Base-by-base conservation (phyloP, 2,113 vertebrate genomes). In the Myotis davidii region DNA sequence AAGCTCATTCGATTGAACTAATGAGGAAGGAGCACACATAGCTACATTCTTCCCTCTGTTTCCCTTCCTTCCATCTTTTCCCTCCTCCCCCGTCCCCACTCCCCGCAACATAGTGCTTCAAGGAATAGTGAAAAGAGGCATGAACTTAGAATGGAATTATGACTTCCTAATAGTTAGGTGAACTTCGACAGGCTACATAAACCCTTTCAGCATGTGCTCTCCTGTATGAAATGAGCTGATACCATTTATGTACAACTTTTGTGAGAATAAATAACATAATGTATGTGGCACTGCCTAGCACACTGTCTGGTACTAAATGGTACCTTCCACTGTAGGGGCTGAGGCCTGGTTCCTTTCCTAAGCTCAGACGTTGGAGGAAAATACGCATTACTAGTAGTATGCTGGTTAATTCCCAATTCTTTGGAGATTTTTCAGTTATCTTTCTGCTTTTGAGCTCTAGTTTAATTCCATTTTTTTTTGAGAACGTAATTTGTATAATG, bases 401-500 rank as follows among this genome's bases (percentile, higher is more conserved):
- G 20, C 8, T 59, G 37, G 13, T 73, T 48, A 84, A 77, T 90
- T 94, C 27, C n/a, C 12, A 69, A 32, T 84, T 29, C 64, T 42
- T 81, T 88, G 12, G 17, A 76, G 37, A 54, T 45, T 83, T 83
- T 74, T 23, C 23, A 67, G 18, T 77, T 84, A 69, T 74, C 29
- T 81, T 73, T 82, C 48, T 34, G n/a, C 9, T 85, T 39, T 72
- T n/a, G 7, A 79, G 25, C 7, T 78, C 52, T 52, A 70, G 9
- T 61, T 70, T 85, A 54, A 77, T 78, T 79, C n/a, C 27, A 65
- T 64, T n/a, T 82, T 50, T 50, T 50, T 61, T 45, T 64, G 14
- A 94, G 72, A 79, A 90, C n/a, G 85, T 74, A 54, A n/a, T 69
- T 56, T 67, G 17, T 85, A 52, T 52, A 64, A 52, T 61, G 45